Percentiles rank a stretch among this genome's conserved stretches.
Conservation (phyloP, 1,140 invertebrate species). For the Nephotettix cincticeps region DNA sequence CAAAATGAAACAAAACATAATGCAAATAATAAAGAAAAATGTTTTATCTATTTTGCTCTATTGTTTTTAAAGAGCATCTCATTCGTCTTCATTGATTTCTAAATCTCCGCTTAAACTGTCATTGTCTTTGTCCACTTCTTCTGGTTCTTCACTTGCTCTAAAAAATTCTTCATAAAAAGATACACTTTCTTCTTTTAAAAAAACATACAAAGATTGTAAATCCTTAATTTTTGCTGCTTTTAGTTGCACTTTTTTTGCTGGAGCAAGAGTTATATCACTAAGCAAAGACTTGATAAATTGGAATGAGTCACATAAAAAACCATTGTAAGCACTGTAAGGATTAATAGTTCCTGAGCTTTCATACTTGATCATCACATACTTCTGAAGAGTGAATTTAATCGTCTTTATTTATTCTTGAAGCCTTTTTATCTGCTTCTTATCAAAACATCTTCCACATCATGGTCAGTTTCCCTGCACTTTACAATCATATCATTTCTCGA, state of each 20-base stretch:
- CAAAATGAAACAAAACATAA: background rate
- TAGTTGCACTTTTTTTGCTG: constrained; percentile 7
- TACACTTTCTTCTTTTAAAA: constrained; percentile 18
- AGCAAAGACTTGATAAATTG: background rate
- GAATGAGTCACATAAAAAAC: background rate
- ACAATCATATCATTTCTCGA: no score
- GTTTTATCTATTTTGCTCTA: background rate
- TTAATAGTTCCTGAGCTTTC: background rate
- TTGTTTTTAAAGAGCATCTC: background rate
- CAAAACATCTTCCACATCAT: background rate
- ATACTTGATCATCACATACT: constrained; percentile 2
- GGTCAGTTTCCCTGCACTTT: background rate
- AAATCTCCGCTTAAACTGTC: constrained; percentile 12
- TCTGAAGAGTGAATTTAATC: constrained; percentile 9
- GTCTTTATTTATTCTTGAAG: background rate
- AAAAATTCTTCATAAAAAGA: constrained; percentile 2
- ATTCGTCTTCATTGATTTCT: background rate
- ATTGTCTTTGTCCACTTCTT: background rate
- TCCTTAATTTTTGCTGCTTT: background rate
- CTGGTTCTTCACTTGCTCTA: constrained; percentile 3
- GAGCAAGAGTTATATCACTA: background rate
- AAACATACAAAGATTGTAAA: background rate
- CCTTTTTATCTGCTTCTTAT: background rate
- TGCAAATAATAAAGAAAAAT: background rate
- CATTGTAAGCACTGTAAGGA: background rate